Conservation (phyloP, 2,797 vertebrate species). For the Enoplosus armatus region DNA sequence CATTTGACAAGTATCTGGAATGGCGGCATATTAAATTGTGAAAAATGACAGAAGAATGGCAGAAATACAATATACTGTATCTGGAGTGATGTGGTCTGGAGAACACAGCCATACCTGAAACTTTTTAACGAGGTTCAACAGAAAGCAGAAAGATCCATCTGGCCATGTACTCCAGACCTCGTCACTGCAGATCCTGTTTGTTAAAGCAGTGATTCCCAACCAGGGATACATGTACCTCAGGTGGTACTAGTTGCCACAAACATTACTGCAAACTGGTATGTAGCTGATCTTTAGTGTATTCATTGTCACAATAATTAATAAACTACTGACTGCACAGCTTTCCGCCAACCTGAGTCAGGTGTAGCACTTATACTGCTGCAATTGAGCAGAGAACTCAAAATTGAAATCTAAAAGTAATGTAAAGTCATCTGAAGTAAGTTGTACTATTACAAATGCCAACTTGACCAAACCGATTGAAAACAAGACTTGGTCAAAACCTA, state of each 20-base stretch:
- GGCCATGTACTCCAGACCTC: background rate
- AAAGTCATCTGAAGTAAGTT: background rate
- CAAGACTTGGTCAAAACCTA: too few species aligned
- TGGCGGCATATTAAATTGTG: background rate
- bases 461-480: background rate
- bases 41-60: too few species aligned
- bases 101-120: background rate
- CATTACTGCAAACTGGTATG: background rate
- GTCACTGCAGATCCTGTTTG: background rate
- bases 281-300: background rate
- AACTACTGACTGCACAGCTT: background rate
- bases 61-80: background rate
- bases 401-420: too few species aligned
- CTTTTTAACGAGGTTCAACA: background rate
- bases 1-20: conserved; percentile 3
- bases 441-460: background rate
- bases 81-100: background rate
- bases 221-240: accelerated
- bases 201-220: background rate
- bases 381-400: background rate
- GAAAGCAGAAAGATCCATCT: background rate
- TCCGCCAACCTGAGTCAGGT: background rate
- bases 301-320: background rate
- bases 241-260: background rate
- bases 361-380: background rate